Base-by-base conservation (phyloP, 2,797 vertebrate genomes). In the Phaenicophaeus curvirostris region DNA sequence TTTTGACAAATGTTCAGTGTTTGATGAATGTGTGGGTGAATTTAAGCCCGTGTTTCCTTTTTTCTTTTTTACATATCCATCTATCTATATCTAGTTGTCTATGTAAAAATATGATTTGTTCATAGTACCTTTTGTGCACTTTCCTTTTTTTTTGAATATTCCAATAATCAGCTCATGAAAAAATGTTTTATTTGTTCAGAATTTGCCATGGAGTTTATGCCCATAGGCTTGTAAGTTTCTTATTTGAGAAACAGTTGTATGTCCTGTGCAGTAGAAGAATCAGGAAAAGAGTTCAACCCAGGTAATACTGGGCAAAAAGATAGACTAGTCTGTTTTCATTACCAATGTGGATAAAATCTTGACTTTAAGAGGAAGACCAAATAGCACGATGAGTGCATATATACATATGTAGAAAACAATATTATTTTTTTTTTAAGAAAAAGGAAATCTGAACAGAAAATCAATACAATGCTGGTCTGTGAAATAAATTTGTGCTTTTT, bases 361-460 rank as follows among this genome's bases (percentile, higher is more conserved):
- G 15, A 14, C 54, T 72, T 59, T 73, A 69, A 44, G 19, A 48
- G 15, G 10, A 87, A 42, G 28, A 65, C 17, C 13, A 79, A 58
- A 73, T 51, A 57, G 4, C 5, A 35, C n/a, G 21, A 55, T 0
- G 1, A 61, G 81, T 31, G 4, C 4, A 20, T 20, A 31, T 7
- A 44, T 37, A 7, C 5, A 77, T 66, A 31, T 0, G 3, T 9
- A 24, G 12, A 28, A 63, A 92, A 51, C 51, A 51, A 48, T 12
- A 13, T 0, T 18, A n/a, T n/a, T n/a, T n/a, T n/a, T 4, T 7
- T 67, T 79, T 54, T 30, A 48, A 54, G 7, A 41, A 67, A 58
- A 82, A 33, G 18, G 13, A 77, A 37, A 1, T 8, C 15, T 30
- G 19, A 69, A n/a, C 5, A 39, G 16, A 11, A 72, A 82, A 10